Conservation (phyloP, 2,888 invertebrate genomes). For the Ormia ochracea region DNA sequence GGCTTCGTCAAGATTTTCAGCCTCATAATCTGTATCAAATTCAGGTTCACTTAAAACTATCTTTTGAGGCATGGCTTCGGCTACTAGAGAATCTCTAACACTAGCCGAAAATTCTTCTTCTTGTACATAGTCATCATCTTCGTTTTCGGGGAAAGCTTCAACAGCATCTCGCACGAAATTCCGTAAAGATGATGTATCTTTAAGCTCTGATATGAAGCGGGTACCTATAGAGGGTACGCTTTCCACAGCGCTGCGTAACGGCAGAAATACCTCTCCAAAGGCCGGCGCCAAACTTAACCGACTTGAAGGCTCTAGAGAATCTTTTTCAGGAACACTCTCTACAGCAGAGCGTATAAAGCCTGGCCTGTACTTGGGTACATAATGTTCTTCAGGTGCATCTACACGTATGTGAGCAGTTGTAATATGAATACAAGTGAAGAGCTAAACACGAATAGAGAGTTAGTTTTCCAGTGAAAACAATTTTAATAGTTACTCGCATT, state of each 20-base stretch:
- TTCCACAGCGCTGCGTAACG: constrained; percentile 87
- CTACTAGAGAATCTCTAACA: constrained; percentile 47
- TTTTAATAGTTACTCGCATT: neutral
- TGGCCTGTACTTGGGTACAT: constrained; percentile 65
- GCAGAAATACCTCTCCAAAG: constrained; percentile 77
- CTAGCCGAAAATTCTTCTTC: constrained; percentile 62
- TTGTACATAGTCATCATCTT: constrained; percentile 60
- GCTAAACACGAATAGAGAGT: constrained; percentile 24
- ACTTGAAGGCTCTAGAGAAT: constrained; percentile 62
- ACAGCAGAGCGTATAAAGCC: constrained; percentile 75
- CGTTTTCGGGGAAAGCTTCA: constrained; percentile 71
- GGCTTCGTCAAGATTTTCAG: constrained; percentile 56
- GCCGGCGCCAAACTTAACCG: constrained; percentile 69
- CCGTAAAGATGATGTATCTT: constrained; percentile 64
- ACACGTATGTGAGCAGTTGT: constrained; percentile 70
- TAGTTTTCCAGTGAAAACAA: neutral
- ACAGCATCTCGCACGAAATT: constrained; percentile 74
- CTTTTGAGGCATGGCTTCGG: constrained; percentile 59
- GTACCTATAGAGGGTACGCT: constrained; percentile 79
- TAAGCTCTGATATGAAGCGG: constrained; percentile 62
- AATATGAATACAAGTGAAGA: constrained; percentile 39
- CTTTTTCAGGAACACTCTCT: constrained; percentile 71
- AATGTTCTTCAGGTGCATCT: constrained; percentile 69
- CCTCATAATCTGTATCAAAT: constrained; percentile 16
- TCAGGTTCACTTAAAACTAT: constrained; percentile 32